These are phyloP conservation scores for Bombyx huttoni DNA, from an alignment of 2,888 invertebrate genomes.

Conservation along the genomic window DNA sequence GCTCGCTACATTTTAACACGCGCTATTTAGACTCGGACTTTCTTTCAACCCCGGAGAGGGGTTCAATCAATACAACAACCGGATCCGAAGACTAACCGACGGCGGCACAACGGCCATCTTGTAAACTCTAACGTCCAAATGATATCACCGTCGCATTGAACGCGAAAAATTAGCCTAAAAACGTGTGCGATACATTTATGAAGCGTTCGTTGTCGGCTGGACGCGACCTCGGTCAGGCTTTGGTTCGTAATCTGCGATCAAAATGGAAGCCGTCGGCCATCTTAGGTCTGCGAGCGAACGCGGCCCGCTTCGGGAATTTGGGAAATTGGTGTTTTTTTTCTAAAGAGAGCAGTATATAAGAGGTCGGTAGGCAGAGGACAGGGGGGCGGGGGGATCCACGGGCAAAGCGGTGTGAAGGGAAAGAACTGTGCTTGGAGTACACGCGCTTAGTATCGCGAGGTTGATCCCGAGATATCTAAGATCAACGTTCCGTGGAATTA, in stretches of 20 bases:
- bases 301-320: constrained; percentile 66
- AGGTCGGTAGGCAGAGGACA: constrained; percentile 65
- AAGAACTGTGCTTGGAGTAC: constrained; percentile 44
- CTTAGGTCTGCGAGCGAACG: constrained; percentile 67
- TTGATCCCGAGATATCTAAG: constrained; percentile 25
- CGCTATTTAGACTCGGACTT: constrained; percentile 37
- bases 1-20: constrained; percentile 39
- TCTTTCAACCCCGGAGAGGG: constrained; percentile 26
- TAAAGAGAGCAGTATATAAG: constrained; percentile 72
- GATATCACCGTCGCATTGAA: constrained; percentile 46
- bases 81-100: constrained; percentile 17
- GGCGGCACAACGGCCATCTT: constrained; percentile 17
- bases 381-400: constrained; percentile 52
- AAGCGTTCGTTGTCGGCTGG: constrained; percentile 39
- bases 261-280: constrained; percentile 70
- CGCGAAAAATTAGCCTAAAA: constrained; percentile 66
- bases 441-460: constrained; percentile 24
- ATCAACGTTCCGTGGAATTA: too few species aligned
- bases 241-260: constrained; percentile 69
- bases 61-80: constrained; percentile 56
- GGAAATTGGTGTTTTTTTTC: constrained; percentile 71
- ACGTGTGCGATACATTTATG: constrained; percentile 61
- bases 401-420: constrained; percentile 71
- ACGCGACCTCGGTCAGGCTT: constrained; percentile 57
- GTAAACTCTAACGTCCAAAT: constrained; percentile 15